Evolutionary conservation across 2,113 vertebrate genomes (phyloP).

Genomic region (Ciconia boyciana): DNA sequence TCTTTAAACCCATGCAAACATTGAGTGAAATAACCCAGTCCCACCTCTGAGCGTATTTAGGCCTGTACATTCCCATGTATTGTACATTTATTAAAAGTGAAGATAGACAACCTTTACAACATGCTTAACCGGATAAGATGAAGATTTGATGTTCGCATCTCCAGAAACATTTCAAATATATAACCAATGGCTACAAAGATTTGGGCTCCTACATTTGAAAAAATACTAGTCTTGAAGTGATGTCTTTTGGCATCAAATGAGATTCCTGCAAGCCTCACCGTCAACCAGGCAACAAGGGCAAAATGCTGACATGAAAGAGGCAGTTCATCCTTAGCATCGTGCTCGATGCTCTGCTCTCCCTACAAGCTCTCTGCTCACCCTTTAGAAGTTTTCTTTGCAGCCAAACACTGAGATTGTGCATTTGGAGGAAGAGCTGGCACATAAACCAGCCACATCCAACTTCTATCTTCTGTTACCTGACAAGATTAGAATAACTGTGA

Average conservation of each 20-base stretch:
- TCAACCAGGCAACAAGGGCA: background rate
- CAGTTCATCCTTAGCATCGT: background rate
- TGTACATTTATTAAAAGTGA: background rate
- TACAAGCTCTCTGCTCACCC: background rate
- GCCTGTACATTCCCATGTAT: background rate
- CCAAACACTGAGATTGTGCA: accelerated
- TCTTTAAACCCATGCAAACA: background rate
- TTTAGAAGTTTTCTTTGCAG: background rate
- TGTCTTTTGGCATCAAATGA: background rate
- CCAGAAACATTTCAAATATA: background rate
- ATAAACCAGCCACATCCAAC: background rate
- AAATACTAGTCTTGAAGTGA: background rate
- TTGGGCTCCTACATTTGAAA: background rate
- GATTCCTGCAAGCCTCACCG: background rate
- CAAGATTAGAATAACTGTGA: no score
- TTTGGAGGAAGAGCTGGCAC: background rate
- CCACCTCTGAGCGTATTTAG: background rate
- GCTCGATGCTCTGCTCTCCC: background rate
- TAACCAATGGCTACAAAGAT: background rate
- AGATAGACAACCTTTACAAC: background rate
- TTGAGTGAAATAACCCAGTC: background rate
- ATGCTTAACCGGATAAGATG: background rate
- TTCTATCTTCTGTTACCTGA: background rate
- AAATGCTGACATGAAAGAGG: background rate
- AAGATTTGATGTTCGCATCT: background rate